Evolutionary conservation across 2,888 invertebrate species (phyloP).

Genomic region (Scaptomyza reducta): DNA sequence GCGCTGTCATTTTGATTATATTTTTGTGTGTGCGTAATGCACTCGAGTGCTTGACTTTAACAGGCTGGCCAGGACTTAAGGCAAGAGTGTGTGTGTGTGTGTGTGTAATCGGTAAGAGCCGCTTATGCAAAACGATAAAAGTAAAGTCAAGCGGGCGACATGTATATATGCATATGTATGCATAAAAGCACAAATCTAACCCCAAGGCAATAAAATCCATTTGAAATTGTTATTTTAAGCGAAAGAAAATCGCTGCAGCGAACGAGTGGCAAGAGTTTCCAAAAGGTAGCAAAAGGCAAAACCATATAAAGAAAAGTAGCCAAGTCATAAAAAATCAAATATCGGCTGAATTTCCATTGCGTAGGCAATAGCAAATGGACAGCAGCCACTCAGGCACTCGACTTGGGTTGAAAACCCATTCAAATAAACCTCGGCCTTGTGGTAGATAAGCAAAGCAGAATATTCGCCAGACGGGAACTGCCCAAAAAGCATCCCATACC

Average conservation of each 20-base stretch:
- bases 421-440: constrained; percentile 42
- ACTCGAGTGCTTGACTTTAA: constrained; percentile 35
- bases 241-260: constrained; percentile 54
- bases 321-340: constrained; percentile 78
- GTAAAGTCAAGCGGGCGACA: constrained; percentile 46
- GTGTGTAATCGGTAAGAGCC: constrained; percentile 54
- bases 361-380: constrained; percentile 52
- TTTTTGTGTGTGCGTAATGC: constrained; percentile 56
- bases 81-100: background rate
- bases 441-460: constrained; percentile 47
- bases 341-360: constrained; percentile 60
- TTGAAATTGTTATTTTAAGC: constrained; percentile 80
- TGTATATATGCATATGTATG: constrained; percentile 5
- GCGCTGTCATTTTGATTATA: constrained; percentile 31
- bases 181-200: constrained; percentile 61
- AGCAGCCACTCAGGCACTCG: constrained; percentile 30
- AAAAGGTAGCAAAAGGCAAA: constrained; percentile 28
- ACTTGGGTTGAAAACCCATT: constrained; percentile 44
- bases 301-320: constrained; percentile 54
- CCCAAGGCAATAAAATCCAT: constrained; percentile 79
- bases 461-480: constrained; percentile 34
- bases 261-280: constrained; percentile 19
- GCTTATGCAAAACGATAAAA: constrained; percentile 79
- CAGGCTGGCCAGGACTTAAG: constrained; percentile 2
- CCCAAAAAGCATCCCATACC: constrained; percentile 17